phyloP scores from a whole-genome alignment of 2,113 vertebrate species.

The Chaetura pelagica region DNA sequence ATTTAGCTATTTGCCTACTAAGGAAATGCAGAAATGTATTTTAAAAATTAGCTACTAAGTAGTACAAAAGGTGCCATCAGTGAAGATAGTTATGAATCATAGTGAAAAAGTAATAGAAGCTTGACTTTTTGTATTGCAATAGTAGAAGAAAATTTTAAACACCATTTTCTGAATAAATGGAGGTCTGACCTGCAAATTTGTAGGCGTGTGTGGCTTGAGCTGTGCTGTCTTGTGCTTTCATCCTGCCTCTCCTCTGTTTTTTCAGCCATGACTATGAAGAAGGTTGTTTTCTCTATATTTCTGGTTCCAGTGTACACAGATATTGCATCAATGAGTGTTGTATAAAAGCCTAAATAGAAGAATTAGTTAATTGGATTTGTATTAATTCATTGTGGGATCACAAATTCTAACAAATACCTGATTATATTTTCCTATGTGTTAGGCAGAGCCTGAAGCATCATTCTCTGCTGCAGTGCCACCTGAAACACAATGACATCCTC shows the following conservation, averaged over 20 bases:
- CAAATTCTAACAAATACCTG: background rate
- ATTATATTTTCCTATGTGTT: background rate
- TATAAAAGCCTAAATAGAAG: background rate
- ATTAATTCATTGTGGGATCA: background rate
- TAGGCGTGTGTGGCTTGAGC: background rate
- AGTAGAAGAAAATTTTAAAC: background rate
- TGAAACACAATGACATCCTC: slow-evolving; percentile 88
- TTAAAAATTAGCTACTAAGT: background rate
- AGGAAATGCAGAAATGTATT: background rate
- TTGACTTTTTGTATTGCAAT: background rate
- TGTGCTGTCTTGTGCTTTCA: background rate
- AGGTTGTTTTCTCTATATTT: background rate
- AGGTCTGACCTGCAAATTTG: background rate
- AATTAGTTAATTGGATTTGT: background rate
- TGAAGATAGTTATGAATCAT: background rate
- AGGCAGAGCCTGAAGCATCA: slow-evolving; percentile 94
- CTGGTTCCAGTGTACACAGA: accelerated
- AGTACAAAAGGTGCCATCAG: background rate
- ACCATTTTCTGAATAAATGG: background rate
- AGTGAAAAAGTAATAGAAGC: background rate
- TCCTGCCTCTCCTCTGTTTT: background rate
- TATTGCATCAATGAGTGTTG: background rate
- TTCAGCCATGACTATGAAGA: background rate
- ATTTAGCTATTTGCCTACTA: background rate
- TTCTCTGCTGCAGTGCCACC: slow-evolving; percentile 82